A percentile compares a stretch with the other conserved stretches of the same genome.
phyloP scores from a whole-genome alignment of 2,888 invertebrate species.

The Zonitis immaculata region DNA sequence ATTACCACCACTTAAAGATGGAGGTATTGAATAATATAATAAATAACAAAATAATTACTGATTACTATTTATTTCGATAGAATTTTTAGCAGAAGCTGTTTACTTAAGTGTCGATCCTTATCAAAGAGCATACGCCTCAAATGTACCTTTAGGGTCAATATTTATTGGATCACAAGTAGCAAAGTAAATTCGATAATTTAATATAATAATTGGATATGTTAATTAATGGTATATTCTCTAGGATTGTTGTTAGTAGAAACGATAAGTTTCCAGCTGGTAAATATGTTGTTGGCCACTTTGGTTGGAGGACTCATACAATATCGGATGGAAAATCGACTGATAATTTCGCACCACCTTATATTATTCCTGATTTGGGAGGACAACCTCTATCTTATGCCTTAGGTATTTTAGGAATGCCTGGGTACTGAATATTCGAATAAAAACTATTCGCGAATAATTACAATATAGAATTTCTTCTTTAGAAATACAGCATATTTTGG shows the following conservation, averaged over 20 bases:
- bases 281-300: conserved; percentile 58
- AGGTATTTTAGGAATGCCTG: conserved; percentile 66
- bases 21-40: too few species aligned
- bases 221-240: conserved; percentile 41
- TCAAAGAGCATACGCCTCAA: conserved; percentile 56
- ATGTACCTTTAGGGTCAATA: conserved; percentile 38
- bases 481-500: conserved; percentile 75
- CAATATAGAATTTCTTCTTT: conserved; percentile 21
- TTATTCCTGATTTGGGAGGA: conserved; percentile 54
- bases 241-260: conserved; percentile 64
- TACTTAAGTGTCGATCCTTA: conserved; percentile 68
- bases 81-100: conserved; percentile 59
- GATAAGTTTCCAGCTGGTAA: conserved; percentile 59
- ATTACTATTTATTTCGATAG: conserved; percentile 2
- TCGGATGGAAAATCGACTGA: conserved; percentile 41
- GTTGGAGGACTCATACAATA: conserved; percentile 63
- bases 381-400: conserved; percentile 57
- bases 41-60: too few species aligned
- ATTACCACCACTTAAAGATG: conserved; percentile 59
- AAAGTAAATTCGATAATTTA: conserved; percentile 47
- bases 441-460: too few species aligned
- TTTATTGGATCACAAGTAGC: conserved; percentile 68
- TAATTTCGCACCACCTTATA: conserved; percentile 31
- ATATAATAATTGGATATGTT: neutral
- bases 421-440: conserved; percentile 49